Evolutionary conservation across 2,888 invertebrate species (phyloP).

Genomic region (Antheraea assamensis): DNA sequence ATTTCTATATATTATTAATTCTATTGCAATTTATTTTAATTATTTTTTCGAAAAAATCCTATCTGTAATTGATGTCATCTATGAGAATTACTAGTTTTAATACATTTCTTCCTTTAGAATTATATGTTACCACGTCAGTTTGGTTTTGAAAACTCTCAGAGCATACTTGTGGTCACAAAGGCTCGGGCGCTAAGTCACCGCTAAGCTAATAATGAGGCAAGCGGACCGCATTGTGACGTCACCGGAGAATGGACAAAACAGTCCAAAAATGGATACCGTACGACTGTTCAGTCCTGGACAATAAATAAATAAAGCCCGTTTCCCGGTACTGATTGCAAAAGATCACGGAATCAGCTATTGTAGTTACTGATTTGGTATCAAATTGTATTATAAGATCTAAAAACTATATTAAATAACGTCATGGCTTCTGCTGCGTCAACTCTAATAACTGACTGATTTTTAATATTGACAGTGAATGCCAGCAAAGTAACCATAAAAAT

Average conservation of each 20-base stretch:
- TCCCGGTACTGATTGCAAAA: slow-evolving; percentile 1
- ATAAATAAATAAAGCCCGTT: slow-evolving; percentile 8
- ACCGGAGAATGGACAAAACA: slow-evolving; percentile 47
- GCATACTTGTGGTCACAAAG: neutral
- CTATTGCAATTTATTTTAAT: too few species aligned
- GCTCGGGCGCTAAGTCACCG: slow-evolving; percentile 43
- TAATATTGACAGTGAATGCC: too few species aligned
- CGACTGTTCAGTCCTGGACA: slow-evolving; percentile 21
- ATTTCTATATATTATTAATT: too few species aligned
- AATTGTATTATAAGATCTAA: neutral
- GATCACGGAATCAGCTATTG: neutral
- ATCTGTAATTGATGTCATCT: too few species aligned
- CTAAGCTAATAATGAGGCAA: slow-evolving; percentile 54
- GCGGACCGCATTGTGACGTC: slow-evolving; percentile 61
- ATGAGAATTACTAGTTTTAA: too few species aligned
- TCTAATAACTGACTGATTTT: too few species aligned
- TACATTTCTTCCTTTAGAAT: too few species aligned
- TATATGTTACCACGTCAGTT: neutral
- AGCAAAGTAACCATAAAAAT: too few species aligned
- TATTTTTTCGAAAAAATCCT: too few species aligned
- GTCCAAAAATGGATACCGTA: slow-evolving; percentile 57
- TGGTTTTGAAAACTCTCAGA: neutral
- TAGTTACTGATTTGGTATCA: neutral
- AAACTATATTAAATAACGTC: too few species aligned
- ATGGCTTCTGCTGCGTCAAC: too few species aligned